Conservation (phyloP, 2,888 invertebrate species). For the Platypus cylindrus region DNA sequence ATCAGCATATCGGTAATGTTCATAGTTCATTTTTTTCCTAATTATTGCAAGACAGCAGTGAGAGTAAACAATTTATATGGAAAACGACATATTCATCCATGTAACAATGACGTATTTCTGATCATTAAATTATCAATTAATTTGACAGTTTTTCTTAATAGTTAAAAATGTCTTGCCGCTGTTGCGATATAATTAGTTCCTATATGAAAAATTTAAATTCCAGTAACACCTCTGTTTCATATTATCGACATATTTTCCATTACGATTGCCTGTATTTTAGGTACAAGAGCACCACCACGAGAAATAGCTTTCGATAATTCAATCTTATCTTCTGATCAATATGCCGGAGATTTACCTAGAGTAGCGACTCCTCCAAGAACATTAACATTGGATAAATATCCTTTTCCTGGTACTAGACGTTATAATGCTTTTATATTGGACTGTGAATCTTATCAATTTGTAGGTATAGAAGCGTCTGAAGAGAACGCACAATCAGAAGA, state of each 20-base stretch:
- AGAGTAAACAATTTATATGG: too few relatives aligned
- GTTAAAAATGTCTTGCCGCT: conserved; percentile 9
- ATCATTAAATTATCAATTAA: too few relatives aligned
- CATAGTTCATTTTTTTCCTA: neutral
- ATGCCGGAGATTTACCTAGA: conserved; percentile 52
- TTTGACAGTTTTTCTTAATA: too few relatives aligned
- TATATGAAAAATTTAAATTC: conserved; percentile 5
- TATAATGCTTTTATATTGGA: neutral
- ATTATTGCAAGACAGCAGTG: neutral
- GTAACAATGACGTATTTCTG: too few relatives aligned
- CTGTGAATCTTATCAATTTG: neutral
- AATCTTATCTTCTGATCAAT: conserved; percentile 53
- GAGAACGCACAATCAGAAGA: conserved; percentile 31
- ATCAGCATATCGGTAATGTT: conserved; percentile 48
- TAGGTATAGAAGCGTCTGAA: conserved; percentile 39
- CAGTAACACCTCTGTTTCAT: conserved; percentile 1
- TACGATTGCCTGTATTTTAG: conserved; percentile 38
- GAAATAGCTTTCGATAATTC: conserved; percentile 80
- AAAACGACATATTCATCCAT: too few relatives aligned
- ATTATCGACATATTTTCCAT: too few relatives aligned
- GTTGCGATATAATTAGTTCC: conserved; percentile 8
- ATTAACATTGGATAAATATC: conserved; percentile 74
- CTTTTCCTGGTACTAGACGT: conserved; percentile 43
- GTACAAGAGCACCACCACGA: conserved; percentile 72
- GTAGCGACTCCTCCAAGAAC: conserved; percentile 83